phyloP scores from a whole-genome alignment of 2,888 invertebrate species.

The Drosophila formosana region DNA sequence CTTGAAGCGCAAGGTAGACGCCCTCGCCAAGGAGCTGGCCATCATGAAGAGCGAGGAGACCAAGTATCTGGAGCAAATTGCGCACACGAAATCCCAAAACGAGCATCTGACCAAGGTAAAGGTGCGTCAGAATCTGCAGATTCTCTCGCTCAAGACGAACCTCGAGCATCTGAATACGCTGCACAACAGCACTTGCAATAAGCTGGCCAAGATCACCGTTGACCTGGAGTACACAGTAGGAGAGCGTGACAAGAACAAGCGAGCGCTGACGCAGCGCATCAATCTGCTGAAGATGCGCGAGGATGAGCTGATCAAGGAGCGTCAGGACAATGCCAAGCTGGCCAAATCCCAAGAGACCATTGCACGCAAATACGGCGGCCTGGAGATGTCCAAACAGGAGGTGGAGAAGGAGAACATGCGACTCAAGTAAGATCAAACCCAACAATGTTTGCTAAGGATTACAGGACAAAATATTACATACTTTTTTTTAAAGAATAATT shows the following conservation, averaged over 20 bases:
- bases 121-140: conserved; percentile 84
- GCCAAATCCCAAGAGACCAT: conserved; percentile 82
- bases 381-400: conserved; percentile 77
- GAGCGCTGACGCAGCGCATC: conserved; percentile 78
- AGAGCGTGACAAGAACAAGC: conserved; percentile 82
- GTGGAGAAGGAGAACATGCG: conserved; percentile 81
- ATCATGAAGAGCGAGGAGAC: conserved; percentile 78
- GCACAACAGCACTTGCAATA: conserved; percentile 82
- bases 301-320: conserved; percentile 83
- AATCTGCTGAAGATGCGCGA: conserved; percentile 84
- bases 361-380: conserved; percentile 79
- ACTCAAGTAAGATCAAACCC: conserved; percentile 66
- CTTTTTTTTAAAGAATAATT: too few relatives aligned
- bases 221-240: conserved; percentile 83
- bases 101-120: conserved; percentile 82
- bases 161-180: conserved; percentile 82
- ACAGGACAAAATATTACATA: too few relatives aligned
- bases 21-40: conserved; percentile 75
- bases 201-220: conserved; percentile 81
- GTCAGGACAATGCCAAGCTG: conserved; percentile 81
- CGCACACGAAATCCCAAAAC: conserved; percentile 70
- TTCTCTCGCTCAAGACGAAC: conserved; percentile 83
- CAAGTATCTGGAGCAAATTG: conserved; percentile 77
- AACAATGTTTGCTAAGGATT: too few relatives aligned
- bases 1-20: conserved; percentile 82